Percentiles rank a stretch among this genome's conserved stretches.
Conservation (phyloP, 2,888 invertebrate species). For the Melieria picta region DNA sequence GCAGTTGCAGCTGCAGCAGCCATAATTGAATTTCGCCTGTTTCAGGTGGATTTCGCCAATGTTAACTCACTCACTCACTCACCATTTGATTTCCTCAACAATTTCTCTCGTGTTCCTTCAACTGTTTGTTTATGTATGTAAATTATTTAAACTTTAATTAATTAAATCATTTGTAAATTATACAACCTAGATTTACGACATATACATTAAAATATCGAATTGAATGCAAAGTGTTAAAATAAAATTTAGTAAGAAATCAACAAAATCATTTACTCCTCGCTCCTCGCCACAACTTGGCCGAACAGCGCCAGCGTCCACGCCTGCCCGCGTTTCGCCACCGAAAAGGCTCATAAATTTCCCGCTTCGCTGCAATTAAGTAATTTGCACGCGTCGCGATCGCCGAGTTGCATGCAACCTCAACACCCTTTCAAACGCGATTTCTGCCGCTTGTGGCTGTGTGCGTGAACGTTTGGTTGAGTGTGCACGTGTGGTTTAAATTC, state of each 20-base stretch:
- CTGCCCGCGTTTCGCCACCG: too few species aligned
- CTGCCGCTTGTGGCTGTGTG: neutral
- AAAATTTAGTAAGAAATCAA: neutral
- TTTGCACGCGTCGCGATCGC: slow-evolving; percentile 24
- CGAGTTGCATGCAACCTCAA: slow-evolving; percentile 17
- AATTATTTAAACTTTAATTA: neutral
- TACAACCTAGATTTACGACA: neutral
- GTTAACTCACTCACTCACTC: too few species aligned
- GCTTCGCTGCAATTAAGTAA: slow-evolving; percentile 32
- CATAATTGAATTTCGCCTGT: slow-evolving; percentile 8
- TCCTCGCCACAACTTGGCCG: too few species aligned
- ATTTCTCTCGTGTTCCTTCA: neutral
- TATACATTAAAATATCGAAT: neutral
- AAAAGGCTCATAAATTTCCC: slow-evolving; percentile 25
- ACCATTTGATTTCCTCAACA: too few species aligned
- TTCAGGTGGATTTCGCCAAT: too few species aligned
- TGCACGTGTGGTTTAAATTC: slow-evolving; percentile 9
- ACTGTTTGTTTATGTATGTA: neutral
- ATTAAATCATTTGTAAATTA: neutral
- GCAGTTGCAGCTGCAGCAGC: slow-evolving; percentile 22
- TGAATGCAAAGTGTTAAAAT: neutral
- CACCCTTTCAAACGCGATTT: slow-evolving; percentile 24
- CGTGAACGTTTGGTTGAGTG: neutral
- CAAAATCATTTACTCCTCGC: too few species aligned
- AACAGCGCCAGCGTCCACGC: too few species aligned